Evolutionary conservation across 2,888 invertebrate genomes (phyloP), one percentile per base, ranked within the genome.

Genomic region (Acleris holmiana): DNA sequence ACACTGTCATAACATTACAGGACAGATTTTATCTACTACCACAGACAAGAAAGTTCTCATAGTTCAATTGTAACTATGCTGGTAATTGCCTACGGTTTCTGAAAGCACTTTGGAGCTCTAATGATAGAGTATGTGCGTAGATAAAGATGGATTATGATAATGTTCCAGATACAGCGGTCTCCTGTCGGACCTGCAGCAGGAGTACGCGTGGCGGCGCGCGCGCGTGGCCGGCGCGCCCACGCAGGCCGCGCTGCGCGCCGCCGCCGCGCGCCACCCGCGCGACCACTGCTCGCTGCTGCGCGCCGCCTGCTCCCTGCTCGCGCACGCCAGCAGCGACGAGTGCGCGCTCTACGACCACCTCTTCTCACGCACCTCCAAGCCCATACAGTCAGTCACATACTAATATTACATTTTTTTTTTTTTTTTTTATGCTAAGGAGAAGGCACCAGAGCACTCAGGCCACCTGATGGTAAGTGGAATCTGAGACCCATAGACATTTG

Each of bases 271-370:
- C 21, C 44, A 95, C 78, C 93, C 94, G 68, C 94, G 95, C 94
- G 66, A 97, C 96, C 78, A 96, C 73, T 98, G 98, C 87, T 94
- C 97, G 25, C 89, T 98, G 55, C 95, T 97, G 69, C 94, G 55
- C 21, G 96, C 97, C 72, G 96, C 98, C 0, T 98, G 98, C 86
- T 96, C 98, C 10, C 96, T 99, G 80, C 93, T 99, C 41, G 95
- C 99, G 41, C 98, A 99, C 83, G 96, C 99, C 0, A 98, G 98
- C 71, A 96, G 98, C 73, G 99, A 99, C 86, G 99, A 99, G 84
- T 96, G 97, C 76, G 95, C 48, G 35, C 48, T 57, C 7, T 56
- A 56, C 56, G 13, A 10, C 1, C 47, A 47, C 4, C 46, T 56
- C 18, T 56, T 56, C 44, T 46, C 25, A 6, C 46, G 10, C 15